These are phyloP conservation scores for Trididemnum miniatum DNA, from an alignment of 23 tunicate genomes.

Conservation along the genomic window DNA sequence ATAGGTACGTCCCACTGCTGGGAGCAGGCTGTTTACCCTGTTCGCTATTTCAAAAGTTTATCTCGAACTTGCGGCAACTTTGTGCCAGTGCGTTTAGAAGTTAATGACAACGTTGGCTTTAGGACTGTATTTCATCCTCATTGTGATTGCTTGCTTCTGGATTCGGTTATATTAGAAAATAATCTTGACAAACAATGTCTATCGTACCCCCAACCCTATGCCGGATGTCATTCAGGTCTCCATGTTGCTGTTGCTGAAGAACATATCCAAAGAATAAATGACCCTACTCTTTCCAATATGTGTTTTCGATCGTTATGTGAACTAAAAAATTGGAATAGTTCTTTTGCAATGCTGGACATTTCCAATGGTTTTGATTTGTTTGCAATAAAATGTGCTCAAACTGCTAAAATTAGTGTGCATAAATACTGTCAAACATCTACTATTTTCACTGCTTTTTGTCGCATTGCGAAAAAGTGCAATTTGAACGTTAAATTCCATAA, in stretches of 20 bases:
- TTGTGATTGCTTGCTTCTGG: conserved; percentile 28
- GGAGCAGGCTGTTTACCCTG: conserved; percentile 96
- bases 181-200: not conserved
- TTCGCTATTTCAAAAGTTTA: conserved; percentile 13
- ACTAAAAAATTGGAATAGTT: not conserved
- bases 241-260: conserved; percentile 44
- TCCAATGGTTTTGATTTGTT: conserved; percentile 47
- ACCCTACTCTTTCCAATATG: conserved; percentile 17
- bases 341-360: conserved; percentile 25
- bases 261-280: conserved; percentile 44
- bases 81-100: not conserved
- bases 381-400: conserved; percentile 17
- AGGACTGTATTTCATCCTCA: conserved; percentile 16
- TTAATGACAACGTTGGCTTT: conserved; percentile 11
- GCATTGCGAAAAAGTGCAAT: not conserved
- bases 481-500: not conserved
- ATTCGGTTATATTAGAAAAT: not conserved
- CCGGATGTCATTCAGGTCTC: not conserved
- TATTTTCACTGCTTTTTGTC: not conserved
- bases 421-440: conserved; percentile 47
- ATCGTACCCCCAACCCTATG: not conserved
- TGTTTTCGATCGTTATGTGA: conserved; percentile 29
- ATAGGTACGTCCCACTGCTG: conserved; percentile 58
- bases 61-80: not conserved
- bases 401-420: not conserved